Evolutionary conservation across 2,113 vertebrate species (phyloP).

Genomic region (Proteles cristata): DNA sequence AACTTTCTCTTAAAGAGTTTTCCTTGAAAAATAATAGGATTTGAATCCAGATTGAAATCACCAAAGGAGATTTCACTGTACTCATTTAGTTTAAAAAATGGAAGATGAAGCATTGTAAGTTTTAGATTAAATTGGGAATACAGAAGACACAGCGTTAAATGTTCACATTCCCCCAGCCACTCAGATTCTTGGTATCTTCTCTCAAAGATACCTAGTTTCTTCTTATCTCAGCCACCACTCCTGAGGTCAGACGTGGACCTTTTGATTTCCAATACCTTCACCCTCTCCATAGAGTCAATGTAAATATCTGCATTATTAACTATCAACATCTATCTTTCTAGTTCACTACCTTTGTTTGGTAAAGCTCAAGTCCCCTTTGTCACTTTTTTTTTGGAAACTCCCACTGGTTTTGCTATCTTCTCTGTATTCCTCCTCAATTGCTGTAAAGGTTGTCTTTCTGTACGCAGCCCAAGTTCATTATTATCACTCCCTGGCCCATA

Average conservation of each 20-base stretch:
- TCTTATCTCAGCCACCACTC: neutral
- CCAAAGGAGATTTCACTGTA: neutral
- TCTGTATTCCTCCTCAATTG: neutral
- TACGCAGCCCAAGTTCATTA: neutral
- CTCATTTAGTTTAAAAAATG: neutral
- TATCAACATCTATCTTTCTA: neutral
- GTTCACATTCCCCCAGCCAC: neutral
- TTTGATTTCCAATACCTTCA: neutral
- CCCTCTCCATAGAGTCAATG: neutral
- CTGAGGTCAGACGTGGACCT: neutral
- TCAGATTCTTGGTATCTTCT: neutral
- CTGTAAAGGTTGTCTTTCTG: neutral
- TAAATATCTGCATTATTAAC: neutral
- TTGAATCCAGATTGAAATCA: neutral
- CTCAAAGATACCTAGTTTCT: neutral
- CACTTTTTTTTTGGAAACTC: neutral
- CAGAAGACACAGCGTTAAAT: neutral
- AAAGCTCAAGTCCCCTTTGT: neutral
- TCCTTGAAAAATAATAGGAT: neutral
- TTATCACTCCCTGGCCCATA: neutral
- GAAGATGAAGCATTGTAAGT: neutral
- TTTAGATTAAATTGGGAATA: neutral
- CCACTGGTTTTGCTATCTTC: neutral
- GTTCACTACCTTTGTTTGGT: neutral
- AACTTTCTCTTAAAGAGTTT: slow-evolving; percentile 1